These are phyloP conservation scores for Furnarius figulus DNA, from an alignment of 2,113 vertebrate species.

Conservation along the genomic window DNA sequence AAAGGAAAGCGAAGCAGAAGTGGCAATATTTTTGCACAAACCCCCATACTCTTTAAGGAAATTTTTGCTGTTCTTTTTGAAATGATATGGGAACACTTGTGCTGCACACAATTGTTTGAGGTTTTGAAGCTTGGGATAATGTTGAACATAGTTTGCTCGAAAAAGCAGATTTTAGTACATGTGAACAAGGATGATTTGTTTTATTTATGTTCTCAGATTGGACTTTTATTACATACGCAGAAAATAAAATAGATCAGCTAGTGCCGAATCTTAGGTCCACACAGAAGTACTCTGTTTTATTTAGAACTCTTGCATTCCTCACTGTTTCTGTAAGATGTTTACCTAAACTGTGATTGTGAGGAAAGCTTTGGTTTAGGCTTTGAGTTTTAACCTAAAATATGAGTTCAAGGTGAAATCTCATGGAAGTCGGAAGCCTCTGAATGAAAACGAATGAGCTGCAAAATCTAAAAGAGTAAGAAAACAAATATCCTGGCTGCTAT, in stretches of 20 bases:
- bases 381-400: neutral
- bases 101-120: neutral
- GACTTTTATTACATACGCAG: neutral
- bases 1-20: neutral
- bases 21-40: neutral
- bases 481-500: neutral
- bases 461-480: neutral
- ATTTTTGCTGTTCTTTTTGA: neutral
- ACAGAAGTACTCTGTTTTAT: neutral
- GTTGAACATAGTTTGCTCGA: neutral
- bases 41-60: fast-evolving
- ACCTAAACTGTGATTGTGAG: neutral
- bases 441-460: neutral
- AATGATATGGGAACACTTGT: neutral
- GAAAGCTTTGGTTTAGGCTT: neutral
- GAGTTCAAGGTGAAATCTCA: neutral
- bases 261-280: neutral
- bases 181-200: neutral
- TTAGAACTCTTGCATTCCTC: neutral
- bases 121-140: neutral
- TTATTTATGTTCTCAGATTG: neutral
- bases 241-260: neutral
- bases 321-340: neutral
- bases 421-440: neutral
- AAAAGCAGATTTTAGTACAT: neutral